Percentiles rank a stretch among this genome's conserved stretches.
Evolutionary conservation across 2,113 vertebrate species (phyloP).

Genomic region (Proteles cristata): DNA sequence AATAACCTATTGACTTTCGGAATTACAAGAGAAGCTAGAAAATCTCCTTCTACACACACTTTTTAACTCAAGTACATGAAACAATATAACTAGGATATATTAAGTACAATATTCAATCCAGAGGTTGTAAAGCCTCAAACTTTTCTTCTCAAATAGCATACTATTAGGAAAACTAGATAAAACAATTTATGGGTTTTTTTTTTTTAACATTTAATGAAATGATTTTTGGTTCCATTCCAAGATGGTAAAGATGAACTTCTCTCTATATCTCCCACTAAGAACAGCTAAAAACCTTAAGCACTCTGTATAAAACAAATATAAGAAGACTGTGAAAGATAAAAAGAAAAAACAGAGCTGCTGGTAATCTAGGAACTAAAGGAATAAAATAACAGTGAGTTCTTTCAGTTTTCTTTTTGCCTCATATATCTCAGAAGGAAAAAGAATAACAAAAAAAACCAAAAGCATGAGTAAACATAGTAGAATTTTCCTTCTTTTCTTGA

Average conservation of each 20-base stretch:
- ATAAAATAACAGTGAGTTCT: not conserved
- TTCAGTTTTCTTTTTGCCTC: not conserved
- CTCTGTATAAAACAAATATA: not conserved
- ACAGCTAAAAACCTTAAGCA: not conserved
- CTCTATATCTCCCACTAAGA: not conserved
- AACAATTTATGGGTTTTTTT: not conserved
- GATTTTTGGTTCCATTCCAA: not conserved
- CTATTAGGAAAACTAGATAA: not conserved
- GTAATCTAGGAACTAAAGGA: not conserved
- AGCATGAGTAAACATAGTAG: not conserved
- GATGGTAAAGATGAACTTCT: not conserved
- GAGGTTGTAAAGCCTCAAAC: not conserved
- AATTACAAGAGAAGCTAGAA: not conserved
- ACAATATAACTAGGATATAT: not conserved
- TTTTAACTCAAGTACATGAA: not conserved
- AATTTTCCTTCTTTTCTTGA: not conserved
- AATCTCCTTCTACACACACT: slow-evolving; percentile 2
- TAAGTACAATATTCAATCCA: slow-evolving; percentile 36
- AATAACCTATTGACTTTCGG: slow-evolving; percentile 11
- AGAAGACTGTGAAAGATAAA: not conserved
- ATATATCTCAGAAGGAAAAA: not conserved
- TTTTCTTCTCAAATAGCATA: not conserved
- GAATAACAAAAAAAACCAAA: slow-evolving; percentile 18
- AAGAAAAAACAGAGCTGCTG: not conserved
- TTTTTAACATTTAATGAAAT: not conserved